These are phyloP conservation scores for Mastacembelus armatus DNA, from an alignment of 2,797 vertebrate species.

Conservation along the genomic window DNA sequence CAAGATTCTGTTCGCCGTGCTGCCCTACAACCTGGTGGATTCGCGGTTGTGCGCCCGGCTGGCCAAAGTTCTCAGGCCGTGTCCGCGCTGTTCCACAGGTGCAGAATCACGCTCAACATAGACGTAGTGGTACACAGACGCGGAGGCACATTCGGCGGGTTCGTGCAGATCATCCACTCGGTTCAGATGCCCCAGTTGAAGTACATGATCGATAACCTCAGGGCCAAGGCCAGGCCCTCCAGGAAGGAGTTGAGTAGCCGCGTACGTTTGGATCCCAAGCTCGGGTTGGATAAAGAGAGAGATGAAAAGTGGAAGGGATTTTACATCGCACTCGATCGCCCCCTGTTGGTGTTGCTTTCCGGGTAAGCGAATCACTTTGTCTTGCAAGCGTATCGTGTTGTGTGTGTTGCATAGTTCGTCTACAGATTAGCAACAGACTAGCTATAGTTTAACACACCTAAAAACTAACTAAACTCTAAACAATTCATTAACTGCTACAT, in stretches of 20 bases:
- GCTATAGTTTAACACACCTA: too few relatives aligned
- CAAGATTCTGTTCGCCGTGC: neutral
- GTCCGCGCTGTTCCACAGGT: slow-evolving; percentile 22
- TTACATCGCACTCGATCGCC: too few relatives aligned
- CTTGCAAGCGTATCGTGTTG: too few relatives aligned
- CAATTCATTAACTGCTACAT: too few relatives aligned
- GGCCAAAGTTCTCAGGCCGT: slow-evolving; percentile 3
- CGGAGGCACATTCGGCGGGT: slow-evolving; percentile 11
- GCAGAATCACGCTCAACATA: slow-evolving; percentile 34
- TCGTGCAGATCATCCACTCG: slow-evolving; percentile 47
- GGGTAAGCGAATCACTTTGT: too few relatives aligned
- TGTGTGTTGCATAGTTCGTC: too few relatives aligned
- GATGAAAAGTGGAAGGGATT: slow-evolving; percentile 7
- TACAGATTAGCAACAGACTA: too few relatives aligned
- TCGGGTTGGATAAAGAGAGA: accelerated
- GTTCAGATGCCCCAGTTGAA: slow-evolving; percentile 33
- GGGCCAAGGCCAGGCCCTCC: neutral
- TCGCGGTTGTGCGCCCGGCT: slow-evolving; percentile 42
- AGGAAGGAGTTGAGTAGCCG: neutral
- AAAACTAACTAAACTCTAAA: too few relatives aligned
- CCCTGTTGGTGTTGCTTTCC: too few relatives aligned
- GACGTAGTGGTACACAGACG: slow-evolving; percentile 35
- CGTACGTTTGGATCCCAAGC: neutral
- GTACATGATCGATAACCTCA: neutral
- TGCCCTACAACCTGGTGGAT: slow-evolving; percentile 45